Evolutionary conservation across 2,113 vertebrate genomes (phyloP).

Genomic region (Pangasianodon gigas): DNA sequence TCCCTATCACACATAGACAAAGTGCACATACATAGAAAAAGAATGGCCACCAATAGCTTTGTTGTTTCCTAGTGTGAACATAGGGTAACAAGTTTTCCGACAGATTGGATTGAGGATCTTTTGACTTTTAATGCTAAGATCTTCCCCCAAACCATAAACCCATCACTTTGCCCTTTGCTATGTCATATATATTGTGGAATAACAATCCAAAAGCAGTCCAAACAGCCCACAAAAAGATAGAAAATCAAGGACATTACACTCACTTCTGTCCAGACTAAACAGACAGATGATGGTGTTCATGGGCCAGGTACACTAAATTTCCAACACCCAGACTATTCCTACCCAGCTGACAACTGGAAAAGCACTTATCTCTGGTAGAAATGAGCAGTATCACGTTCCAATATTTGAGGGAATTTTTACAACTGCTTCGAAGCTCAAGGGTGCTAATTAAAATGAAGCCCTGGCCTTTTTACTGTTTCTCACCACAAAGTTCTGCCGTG

Average conservation of each 20-base stretch:
- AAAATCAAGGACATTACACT: conserved; percentile 60
- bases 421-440: conserved; percentile 74
- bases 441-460: conserved; percentile 81
- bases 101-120: background rate
- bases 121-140: background rate
- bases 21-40: background rate
- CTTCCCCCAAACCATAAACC: background rate
- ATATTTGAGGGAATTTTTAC: conserved; percentile 68
- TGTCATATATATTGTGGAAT: background rate
- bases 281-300: conserved; percentile 58
- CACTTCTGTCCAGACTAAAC: conserved; percentile 68
- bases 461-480: conserved; percentile 48
- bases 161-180: background rate
- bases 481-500: conserved; percentile 42
- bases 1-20: no score
- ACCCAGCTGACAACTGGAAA: conserved; percentile 77
- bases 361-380: conserved; percentile 77
- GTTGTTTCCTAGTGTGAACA: background rate
- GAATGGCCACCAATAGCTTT: background rate
- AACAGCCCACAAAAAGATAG: conserved; percentile 56
- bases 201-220: conserved; percentile 36
- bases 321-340: conserved; percentile 71
- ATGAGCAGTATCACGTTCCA: conserved; percentile 67
- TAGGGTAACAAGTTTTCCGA: background rate
- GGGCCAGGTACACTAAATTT: conserved; percentile 70